Evolutionary conservation across 2,888 invertebrate genomes (phyloP).

Genomic region (Seira sanloemensis): DNA sequence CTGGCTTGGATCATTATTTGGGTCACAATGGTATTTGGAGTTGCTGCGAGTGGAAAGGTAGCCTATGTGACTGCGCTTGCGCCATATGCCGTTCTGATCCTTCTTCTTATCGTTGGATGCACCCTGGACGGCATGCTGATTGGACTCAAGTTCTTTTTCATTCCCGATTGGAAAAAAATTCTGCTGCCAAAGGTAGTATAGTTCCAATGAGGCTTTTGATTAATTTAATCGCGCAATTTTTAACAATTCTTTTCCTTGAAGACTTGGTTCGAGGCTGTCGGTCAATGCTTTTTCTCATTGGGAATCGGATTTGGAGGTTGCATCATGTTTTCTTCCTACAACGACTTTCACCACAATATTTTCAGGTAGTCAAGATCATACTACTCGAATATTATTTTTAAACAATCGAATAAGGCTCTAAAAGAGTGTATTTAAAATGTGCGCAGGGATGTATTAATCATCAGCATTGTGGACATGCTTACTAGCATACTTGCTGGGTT

Average conservation of each 20-base stretch:
- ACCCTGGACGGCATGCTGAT: slow-evolving; percentile 89
- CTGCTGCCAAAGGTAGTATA: slow-evolving; percentile 82
- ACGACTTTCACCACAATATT: slow-evolving; percentile 83
- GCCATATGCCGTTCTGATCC: slow-evolving; percentile 92
- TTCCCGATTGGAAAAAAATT: slow-evolving; percentile 91
- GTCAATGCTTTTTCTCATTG: slow-evolving; percentile 87
- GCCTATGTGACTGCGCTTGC: slow-evolving; percentile 85
- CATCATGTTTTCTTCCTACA: slow-evolving; percentile 87
- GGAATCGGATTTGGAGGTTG: slow-evolving; percentile 85
- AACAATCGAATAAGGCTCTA: too few relatives aligned
- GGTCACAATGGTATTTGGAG: slow-evolving; percentile 37
- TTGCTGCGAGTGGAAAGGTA: slow-evolving; percentile 37
- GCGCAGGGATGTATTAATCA: slow-evolving; percentile 85
- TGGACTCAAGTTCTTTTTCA: slow-evolving; percentile 91
- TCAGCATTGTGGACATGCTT: slow-evolving; percentile 78
- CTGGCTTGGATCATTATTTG: slow-evolving; percentile 40
- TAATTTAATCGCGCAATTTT: not conserved
- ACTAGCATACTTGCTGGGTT: slow-evolving; percentile 88
- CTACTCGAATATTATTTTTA: too few relatives aligned
- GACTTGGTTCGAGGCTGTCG: slow-evolving; percentile 88
- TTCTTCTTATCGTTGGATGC: slow-evolving; percentile 88
- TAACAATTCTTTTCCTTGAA: slow-evolving; percentile 73
- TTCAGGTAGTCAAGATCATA: too few relatives aligned
- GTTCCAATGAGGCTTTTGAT: not conserved
- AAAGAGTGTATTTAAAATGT: too few relatives aligned